Evolutionary conservation across 2,888 invertebrate genomes (phyloP).

Genomic region (Tanypteryx hageni): DNA sequence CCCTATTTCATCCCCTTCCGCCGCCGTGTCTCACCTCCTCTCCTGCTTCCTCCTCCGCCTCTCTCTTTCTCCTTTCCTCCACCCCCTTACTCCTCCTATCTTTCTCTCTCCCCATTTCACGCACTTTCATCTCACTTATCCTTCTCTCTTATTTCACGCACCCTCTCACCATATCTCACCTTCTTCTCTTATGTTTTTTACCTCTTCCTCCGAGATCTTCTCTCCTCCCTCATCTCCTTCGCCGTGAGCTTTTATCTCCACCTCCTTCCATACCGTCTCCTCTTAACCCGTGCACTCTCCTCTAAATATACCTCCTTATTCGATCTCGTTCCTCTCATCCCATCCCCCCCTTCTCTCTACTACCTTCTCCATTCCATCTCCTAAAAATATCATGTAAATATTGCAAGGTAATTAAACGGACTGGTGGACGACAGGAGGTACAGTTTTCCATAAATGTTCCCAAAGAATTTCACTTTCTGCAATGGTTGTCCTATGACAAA

Average conservation of each 20-base stretch:
- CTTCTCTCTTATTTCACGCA: slow-evolving; percentile 9
- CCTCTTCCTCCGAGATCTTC: background rate
- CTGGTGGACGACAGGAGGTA: no score
- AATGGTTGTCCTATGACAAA: no score
- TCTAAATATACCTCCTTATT: background rate
- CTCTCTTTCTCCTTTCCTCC: background rate
- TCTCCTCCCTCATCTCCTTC: background rate
- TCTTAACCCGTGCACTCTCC: background rate
- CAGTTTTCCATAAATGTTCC: no score
- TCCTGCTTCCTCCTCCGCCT: background rate
- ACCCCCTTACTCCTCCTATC: background rate
- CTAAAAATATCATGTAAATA: no score
- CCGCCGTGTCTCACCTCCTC: background rate
- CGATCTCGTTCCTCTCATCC: background rate
- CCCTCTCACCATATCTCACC: background rate
- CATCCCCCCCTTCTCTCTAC: background rate
- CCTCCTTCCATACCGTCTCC: background rate
- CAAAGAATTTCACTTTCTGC: no score
- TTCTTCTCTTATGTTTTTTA: background rate
- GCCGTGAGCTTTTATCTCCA: no score
- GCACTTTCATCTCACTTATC: no score
- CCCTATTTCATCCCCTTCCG: background rate
- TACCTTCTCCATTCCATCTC: background rate
- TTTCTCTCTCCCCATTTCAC: no score
- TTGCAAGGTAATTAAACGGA: no score